These are phyloP conservation scores for Phaenicophaeus curvirostris DNA, from an alignment of 2,797 vertebrate species.

Conservation along the genomic window DNA sequence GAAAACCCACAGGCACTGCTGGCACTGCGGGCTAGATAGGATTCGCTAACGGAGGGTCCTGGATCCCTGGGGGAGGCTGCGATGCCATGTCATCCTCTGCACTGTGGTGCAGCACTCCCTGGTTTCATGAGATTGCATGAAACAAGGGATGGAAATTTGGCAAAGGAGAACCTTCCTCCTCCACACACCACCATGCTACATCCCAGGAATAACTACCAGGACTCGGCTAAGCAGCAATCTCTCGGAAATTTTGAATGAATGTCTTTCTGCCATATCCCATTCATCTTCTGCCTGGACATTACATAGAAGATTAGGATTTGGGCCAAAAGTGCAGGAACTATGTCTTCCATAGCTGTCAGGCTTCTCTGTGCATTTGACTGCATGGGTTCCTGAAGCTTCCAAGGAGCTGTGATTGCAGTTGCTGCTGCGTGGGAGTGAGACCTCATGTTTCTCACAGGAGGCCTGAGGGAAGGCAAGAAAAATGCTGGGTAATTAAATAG, in stretches of 20 bases:
- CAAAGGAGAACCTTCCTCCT: not conserved
- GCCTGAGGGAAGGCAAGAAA: slow-evolving; percentile 13
- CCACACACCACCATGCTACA: not conserved
- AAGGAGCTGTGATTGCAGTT: not conserved
- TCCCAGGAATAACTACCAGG: not conserved
- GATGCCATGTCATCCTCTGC: not conserved
- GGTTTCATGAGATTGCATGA: not conserved
- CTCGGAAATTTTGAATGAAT: not conserved
- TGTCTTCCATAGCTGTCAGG: not conserved
- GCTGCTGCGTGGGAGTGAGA: not conserved
- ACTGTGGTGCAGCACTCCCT: not conserved
- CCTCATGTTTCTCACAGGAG: not conserved
- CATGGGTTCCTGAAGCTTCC: not conserved
- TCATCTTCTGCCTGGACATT: not conserved
- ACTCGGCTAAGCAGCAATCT: not conserved
- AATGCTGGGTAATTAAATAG: not conserved
- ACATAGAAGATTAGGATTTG: not conserved
- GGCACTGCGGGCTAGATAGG: not conserved
- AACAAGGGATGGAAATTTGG: not conserved
- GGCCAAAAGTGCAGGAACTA: not conserved
- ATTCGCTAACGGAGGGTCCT: not conserved
- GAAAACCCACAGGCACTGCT: not conserved
- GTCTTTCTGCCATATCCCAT: not conserved
- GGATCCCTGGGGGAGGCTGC: rapidly evolving
- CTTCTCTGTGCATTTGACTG: not conserved